Percentiles rank a stretch among this genome's conserved stretches.
phyloP scores from a whole-genome alignment of 2,888 invertebrate genomes.

The Oxystoma pomonae region DNA sequence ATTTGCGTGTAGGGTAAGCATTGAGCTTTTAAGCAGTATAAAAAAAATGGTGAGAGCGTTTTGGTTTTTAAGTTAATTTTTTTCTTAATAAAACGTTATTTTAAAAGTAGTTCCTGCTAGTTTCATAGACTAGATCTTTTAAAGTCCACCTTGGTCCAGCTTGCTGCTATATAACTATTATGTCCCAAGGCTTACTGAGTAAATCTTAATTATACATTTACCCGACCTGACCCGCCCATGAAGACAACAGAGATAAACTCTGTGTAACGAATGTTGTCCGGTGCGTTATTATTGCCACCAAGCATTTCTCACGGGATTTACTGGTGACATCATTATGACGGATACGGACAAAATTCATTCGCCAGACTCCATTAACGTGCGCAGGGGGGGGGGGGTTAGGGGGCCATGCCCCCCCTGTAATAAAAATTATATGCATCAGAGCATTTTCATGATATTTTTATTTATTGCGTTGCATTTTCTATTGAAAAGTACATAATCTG shows the following conservation, averaged over 20 bases:
- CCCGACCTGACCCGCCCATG: slow-evolving; percentile 1
- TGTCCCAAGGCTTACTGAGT: not conserved
- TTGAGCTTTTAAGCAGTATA: slow-evolving; percentile 3
- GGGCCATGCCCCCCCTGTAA: no score
- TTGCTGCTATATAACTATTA: not conserved
- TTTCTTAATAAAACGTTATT: not conserved
- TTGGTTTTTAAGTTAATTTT: not conserved
- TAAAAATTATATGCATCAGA: no score
- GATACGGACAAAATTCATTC: not conserved
- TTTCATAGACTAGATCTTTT: not conserved
- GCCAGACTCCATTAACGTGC: no score
- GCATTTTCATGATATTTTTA: no score
- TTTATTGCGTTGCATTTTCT: no score
- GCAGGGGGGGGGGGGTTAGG: no score
- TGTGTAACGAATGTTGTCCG: not conserved
- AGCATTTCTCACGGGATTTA: not conserved
- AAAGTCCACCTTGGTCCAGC: not conserved
- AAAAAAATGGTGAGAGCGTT: slow-evolving; percentile 8
- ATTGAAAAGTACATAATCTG: no score
- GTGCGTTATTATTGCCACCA: not conserved
- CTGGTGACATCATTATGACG: not conserved
- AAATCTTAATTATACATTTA: not conserved
- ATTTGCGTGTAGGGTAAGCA: not conserved
- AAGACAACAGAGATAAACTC: not conserved
- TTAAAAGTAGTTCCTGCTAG: not conserved